phyloP scores from a whole-genome alignment of 2,888 invertebrate species.

The Pseudoips prasinana region DNA sequence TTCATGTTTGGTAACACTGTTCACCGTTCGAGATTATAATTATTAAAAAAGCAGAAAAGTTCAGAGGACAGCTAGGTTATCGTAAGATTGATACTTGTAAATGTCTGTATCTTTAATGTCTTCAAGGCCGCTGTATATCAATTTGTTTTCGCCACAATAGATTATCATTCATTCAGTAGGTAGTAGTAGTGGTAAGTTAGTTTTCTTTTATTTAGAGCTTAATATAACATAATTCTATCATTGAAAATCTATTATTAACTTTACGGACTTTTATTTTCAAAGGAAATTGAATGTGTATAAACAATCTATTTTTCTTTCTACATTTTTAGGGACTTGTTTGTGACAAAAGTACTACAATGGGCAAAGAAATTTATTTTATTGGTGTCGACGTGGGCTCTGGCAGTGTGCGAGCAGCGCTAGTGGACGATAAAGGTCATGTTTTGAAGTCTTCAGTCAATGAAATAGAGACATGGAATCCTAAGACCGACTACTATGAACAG shows the following conservation, averaged over 20 bases:
- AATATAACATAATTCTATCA: too few species aligned
- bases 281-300: too few species aligned
- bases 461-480: constrained; percentile 90
- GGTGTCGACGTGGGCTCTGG: constrained; percentile 97
- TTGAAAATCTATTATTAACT: too few species aligned
- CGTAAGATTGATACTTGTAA: constrained; percentile 10
- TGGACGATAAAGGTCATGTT: constrained; percentile 86
- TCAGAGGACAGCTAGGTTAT: constrained; percentile 30
- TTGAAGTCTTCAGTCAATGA: constrained; percentile 83
- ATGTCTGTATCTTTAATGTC: constrained; percentile 15
- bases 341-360: constrained; percentile 28
- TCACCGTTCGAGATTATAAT: too few species aligned
- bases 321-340: too few species aligned
- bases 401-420: constrained; percentile 93
- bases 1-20: too few species aligned
- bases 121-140: constrained; percentile 24
- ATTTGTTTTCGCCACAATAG: constrained; percentile 6
- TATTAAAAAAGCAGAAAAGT: constrained; percentile 8
- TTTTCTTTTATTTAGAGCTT: too few species aligned
- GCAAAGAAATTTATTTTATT: constrained; percentile 81
- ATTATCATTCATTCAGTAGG: constrained; percentile 10
- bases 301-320: too few species aligned
- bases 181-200: too few species aligned
- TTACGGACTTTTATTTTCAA: too few species aligned
- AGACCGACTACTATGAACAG: constrained; percentile 92